Base-by-base conservation (phyloP, 92 coral and sea anemone species). In the Palythoa caribaeorum region DNA sequence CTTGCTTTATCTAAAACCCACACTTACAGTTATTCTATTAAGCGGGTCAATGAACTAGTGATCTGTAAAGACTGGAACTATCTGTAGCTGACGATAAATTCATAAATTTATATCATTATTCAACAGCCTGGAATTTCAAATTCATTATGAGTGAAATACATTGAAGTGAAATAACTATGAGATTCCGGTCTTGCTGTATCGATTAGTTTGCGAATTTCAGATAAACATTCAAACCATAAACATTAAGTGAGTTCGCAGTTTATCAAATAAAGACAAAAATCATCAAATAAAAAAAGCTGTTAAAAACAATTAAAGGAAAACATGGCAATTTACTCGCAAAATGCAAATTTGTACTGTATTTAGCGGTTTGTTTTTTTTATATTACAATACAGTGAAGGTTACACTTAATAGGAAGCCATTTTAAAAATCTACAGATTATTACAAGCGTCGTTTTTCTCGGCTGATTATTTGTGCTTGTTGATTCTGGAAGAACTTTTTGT, bases 391-490 rank as follows among this genome's bases (percentile, higher is more conserved):
- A 44, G 50, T 8, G 50, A 8, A 4, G 50, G 50, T 44, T 44
- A 44, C 50, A 44, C 50, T 4, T 5, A 0, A 44, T 3, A 44
- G 7, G 50, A 44, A 3, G 50, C 50, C 50, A 44, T 44, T 2
- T 44, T 44, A 44, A 5, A 44, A 44, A 44, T 44, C 28, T 28
- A 28, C 28, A 28, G 28, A 28, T 28, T 28, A 28, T 28, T 28
- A 28, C 28, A 28, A 28, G 28, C 28, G 28, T 28, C 28, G 12
- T 55, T 15, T 55, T 15, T 55, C 17, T 55, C 17, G n/a, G 62
- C 9, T 55, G 62, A 55, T 55, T 55, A 15, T 55, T 74, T 74
- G 78, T 8, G 62, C 78, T 74, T 74, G 78, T 74, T 74, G 39
- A 35, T 39, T 74, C 78, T 74, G 14, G 36, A 44, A 40, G 53